These are phyloP conservation scores for Apostichopus japonicus DNA, from an alignment of 35 echinoderm and acorn worm species.

Conservation along the genomic window DNA sequence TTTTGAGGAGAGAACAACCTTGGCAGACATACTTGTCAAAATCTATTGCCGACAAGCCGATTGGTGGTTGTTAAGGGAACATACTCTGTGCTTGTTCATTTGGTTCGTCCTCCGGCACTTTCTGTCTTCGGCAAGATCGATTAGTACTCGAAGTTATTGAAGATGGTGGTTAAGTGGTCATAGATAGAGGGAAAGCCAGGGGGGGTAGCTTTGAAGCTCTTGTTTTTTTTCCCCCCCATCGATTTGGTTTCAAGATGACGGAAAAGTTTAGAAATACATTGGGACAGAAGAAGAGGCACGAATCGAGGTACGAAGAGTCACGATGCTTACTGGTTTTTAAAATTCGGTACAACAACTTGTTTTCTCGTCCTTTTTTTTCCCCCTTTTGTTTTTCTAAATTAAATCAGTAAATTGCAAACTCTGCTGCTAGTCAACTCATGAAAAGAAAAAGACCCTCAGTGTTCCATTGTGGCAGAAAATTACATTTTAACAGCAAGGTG, in stretches of 20 bases:
- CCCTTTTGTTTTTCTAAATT: no score
- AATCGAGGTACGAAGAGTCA: not conserved
- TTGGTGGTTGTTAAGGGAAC: not conserved
- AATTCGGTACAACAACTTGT: no score
- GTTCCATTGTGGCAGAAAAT: no score
- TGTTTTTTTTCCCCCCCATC: not conserved
- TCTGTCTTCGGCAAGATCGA: not conserved
- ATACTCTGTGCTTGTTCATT: not conserved
- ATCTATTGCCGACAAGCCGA: not conserved
- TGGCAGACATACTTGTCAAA: constrained; percentile 22
- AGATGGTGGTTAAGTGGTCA: constrained; percentile 8
- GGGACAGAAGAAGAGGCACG: not conserved
- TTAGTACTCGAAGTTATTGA: not conserved
- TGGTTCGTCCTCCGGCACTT: not conserved
- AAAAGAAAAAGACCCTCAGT: no score
- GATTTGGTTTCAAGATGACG: not conserved
- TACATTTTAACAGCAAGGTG: no score
- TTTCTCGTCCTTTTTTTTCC: no score
- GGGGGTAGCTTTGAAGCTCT: not conserved
- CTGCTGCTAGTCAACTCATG: no score
- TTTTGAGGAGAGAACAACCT: not conserved
- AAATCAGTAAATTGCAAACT: no score
- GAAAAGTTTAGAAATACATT: not conserved
- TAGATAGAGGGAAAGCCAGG: not conserved
- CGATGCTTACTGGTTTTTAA: not conserved